Conservation (phyloP, 1,140 invertebrate species). For the Campoletis sonorensis region DNA sequence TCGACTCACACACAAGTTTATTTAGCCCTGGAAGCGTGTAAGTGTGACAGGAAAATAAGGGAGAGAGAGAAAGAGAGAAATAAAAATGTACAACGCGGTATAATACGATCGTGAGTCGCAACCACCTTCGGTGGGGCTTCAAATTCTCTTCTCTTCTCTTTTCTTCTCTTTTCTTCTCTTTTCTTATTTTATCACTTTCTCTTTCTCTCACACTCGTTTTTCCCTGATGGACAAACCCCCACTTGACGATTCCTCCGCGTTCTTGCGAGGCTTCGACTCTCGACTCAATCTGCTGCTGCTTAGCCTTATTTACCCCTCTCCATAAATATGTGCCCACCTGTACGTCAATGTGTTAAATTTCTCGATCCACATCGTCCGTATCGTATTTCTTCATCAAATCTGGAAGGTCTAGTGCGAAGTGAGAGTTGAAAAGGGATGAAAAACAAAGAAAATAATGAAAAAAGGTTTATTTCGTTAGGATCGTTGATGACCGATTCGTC, state of each 20-base stretch:
- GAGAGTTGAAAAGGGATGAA: background rate
- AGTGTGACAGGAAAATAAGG: background rate
- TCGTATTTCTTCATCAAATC: background rate
- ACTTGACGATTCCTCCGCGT: conserved; percentile 45
- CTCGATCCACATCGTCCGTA: conserved; percentile 40
- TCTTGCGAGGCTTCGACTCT: conserved; percentile 63
- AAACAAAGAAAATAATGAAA: conserved; percentile 13
- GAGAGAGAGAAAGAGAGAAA: conserved; percentile 14
- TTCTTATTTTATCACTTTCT: background rate
- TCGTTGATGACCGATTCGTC: no score
- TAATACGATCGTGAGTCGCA: conserved; percentile 57
- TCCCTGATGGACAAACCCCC: background rate
- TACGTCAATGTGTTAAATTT: conserved; percentile 52
- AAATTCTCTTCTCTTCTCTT: conserved; percentile 44
- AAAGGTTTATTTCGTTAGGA: no score
- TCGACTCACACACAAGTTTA: background rate
- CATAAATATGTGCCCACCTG: conserved; percentile 1
- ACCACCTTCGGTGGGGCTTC: conserved; percentile 60
- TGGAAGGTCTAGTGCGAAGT: conserved; percentile 22
- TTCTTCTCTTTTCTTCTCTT: no score
- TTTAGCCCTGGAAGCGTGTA: conserved; percentile 22
- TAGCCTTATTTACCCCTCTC: conserved; percentile 59
- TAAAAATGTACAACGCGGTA: background rate
- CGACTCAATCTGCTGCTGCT: conserved; percentile 65
- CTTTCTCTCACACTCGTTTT: background rate